Percentiles rank a stretch among this genome's conserved stretches.
These are phyloP conservation scores for Pammene fasciana DNA, from an alignment of 2,888 invertebrate genomes.

Conservation along the genomic window DNA sequence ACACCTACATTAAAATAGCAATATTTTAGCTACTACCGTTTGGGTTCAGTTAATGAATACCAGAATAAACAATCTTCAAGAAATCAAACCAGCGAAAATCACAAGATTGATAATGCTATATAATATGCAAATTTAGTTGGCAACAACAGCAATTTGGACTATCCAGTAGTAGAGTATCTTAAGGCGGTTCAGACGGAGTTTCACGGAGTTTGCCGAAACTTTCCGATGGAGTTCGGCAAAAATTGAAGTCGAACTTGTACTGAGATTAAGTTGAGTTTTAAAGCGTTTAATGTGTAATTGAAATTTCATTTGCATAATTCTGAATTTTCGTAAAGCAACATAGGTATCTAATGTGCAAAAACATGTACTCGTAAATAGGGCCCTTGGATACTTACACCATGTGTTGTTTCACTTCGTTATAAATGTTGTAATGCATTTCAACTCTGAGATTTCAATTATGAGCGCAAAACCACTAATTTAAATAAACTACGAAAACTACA, in stretches of 20 bases:
- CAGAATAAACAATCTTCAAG: neutral
- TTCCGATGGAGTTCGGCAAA: slow-evolving; percentile 36
- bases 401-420: no score
- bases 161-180: slow-evolving; percentile 33
- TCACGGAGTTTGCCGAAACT: slow-evolving; percentile 31
- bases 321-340: neutral
- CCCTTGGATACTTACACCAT: no score
- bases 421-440: no score
- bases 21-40: no score
- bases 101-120: slow-evolving; percentile 28
- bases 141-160: slow-evolving; percentile 38
- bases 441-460: no score
- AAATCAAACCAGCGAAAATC: slow-evolving; percentile 20
- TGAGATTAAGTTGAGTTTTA: slow-evolving; percentile 31
- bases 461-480: no score
- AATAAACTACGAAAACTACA: no score
- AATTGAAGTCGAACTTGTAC: slow-evolving; percentile 36
- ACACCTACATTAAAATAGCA: no score
- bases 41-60: no score
- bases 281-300: slow-evolving; percentile 20
- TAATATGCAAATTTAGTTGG: slow-evolving; percentile 31
- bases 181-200: slow-evolving; percentile 33
- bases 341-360: no score
- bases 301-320: slow-evolving; percentile 15
- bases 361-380: no score